phyloP scores from a whole-genome alignment of 2,888 invertebrate species.

The Hemithea aestivaria region DNA sequence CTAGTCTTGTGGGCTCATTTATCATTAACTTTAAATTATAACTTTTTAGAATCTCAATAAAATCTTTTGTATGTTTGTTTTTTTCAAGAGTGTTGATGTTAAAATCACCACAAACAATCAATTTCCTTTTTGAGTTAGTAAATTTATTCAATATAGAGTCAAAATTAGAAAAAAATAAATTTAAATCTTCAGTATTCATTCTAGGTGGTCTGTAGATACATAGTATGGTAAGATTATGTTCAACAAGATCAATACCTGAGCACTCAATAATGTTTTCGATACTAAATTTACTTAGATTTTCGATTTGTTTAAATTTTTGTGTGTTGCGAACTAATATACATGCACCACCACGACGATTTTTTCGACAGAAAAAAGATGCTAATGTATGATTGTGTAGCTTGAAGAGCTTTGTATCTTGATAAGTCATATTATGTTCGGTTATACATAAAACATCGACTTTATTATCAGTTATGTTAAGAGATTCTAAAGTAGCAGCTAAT shows the following conservation, averaged over 20 bases:
- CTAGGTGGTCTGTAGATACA: conserved; percentile 7
- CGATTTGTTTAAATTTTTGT: not conserved
- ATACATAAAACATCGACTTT: conserved; percentile 3
- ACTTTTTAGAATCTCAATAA: conserved; percentile 1
- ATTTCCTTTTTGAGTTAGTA: conserved; percentile 1
- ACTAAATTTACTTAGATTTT: conserved; percentile 1
- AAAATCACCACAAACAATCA: conserved; percentile 7
- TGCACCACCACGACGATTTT: conserved; percentile 2
- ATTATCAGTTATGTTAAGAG: not conserved
- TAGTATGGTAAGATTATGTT: not conserved
- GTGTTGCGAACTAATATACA: conserved; percentile 3
- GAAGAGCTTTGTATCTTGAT: not conserved
- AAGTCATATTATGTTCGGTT: conserved; percentile 7
- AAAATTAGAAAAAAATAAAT: not conserved
- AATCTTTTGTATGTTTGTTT: conserved; percentile 1
- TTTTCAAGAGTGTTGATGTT: conserved; percentile 3
- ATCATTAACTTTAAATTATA: too few species aligned
- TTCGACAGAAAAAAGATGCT: not conserved
- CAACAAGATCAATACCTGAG: conserved; percentile 1
- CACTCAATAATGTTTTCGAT: conserved; percentile 3
- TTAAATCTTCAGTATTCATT: not conserved
- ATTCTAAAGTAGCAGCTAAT: conserved; percentile 1
- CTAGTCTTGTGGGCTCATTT: too few species aligned
- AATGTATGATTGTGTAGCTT: conserved; percentile 1
- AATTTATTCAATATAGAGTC: not conserved